Evolutionary conservation across 2,888 invertebrate genomes (phyloP).

Genomic region (Microplitis manilae): DNA sequence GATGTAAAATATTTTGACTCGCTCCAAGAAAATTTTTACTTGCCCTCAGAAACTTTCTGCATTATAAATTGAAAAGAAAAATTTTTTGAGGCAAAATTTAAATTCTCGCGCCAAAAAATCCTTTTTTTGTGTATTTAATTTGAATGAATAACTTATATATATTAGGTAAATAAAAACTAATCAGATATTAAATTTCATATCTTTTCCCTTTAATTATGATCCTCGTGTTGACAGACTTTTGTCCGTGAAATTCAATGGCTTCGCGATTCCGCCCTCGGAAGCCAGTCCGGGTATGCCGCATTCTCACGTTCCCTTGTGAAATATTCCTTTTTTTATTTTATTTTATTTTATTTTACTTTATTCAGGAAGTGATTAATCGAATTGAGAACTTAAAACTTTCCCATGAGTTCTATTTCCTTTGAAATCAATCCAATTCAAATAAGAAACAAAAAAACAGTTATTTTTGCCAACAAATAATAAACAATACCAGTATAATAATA

Average conservation of each 20-base stretch:
- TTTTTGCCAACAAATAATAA: background rate
- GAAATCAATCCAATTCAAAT: conserved; percentile 7
- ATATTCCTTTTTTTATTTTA: conserved; percentile 28
- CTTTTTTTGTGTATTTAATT: background rate
- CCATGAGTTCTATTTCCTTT: conserved; percentile 15
- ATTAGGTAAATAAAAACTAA: background rate
- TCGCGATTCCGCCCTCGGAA: conserved; percentile 52
- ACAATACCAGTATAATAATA: background rate
- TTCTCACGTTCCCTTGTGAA: conserved; percentile 46
- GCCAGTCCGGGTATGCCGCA: conserved; percentile 46
- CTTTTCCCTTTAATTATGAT: background rate
- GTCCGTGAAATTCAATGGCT: conserved; percentile 54
- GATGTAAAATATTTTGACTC: too few species aligned
- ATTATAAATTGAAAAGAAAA: too few species aligned
- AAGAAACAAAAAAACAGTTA: conserved; percentile 1
- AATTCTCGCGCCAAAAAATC: background rate
- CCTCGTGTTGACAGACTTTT: conserved; percentile 39
- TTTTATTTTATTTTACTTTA: conserved; percentile 22
- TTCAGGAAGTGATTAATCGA: conserved; percentile 38
- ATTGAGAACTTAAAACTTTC: conserved; percentile 17
- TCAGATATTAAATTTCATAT: background rate
- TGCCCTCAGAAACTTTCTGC: too few species aligned
- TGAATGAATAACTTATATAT: background rate
- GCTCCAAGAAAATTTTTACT: too few species aligned
- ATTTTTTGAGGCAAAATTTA: too few species aligned